Base-by-base conservation (phyloP, 2,888 invertebrate species). In the Ctenicera cuprea region DNA sequence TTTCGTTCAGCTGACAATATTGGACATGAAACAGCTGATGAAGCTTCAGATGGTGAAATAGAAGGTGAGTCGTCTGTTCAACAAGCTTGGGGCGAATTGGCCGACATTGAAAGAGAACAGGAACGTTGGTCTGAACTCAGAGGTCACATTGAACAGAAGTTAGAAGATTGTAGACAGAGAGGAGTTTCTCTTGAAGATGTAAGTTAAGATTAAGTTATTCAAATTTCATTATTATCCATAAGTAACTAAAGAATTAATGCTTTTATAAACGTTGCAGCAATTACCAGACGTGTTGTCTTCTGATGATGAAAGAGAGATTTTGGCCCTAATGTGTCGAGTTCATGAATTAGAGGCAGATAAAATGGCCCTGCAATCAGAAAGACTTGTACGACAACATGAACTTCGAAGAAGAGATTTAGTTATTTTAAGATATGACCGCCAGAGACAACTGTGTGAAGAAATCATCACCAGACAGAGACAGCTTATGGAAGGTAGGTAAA, bases 321-420 rank as follows among this genome's bases (percentile, higher is more conserved):
- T 96, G 72, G 93, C 94, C 20, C 88, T 98, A 61, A 92, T 98
- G 85, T 95, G 97, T 82, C 92, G 95, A 78, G 97, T 98, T 43
- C 97, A 98, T 85, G 96, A 97, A 87, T 89, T 97, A 69, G 98
- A 98, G 87, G 97, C 97, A 0, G 96, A 97, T 86, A 98, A 97
- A 88, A 92, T 95, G 87, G 97, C 97, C 80, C 89, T 97, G 81
- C 96, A 97, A 87, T 95, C 96, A 1, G 95, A 95, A 83, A 89
- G 95, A 38, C 89, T 97, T 70, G 93, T 96, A 57, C 90, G 95
- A 22, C 94, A 96, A 81, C 96, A 96, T 81, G 97, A 97, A 83
- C 90, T 97, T 71, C 90, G 95, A 48, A 89, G 96, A 72, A 89
- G 96, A 57, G 97, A 97, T 84, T 89, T 96, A 75, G 92, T 96